Evolutionary conservation across 2,797 vertebrate species (phyloP).

Genomic region (Pampus argenteus): DNA sequence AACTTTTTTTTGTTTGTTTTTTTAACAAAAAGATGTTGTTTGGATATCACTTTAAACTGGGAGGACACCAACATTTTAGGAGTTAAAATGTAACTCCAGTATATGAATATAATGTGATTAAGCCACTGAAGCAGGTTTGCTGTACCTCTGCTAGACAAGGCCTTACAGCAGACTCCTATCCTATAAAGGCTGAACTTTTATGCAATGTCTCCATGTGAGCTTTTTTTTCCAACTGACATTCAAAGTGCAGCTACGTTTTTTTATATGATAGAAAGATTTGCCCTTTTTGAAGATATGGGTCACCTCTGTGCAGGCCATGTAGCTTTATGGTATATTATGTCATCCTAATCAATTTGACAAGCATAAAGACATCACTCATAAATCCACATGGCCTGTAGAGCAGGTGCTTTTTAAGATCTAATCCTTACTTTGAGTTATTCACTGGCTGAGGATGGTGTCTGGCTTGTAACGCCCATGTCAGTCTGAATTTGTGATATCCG

Average conservation of each 20-base stretch:
- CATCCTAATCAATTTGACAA: slow-evolving; percentile 52
- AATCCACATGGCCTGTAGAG: slow-evolving; percentile 15
- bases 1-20: slow-evolving; percentile 28
- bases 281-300: slow-evolving; percentile 50
- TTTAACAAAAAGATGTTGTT: slow-evolving; percentile 11
- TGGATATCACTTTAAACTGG: slow-evolving; percentile 7
- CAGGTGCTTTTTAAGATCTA: not conserved
- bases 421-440: slow-evolving; percentile 30
- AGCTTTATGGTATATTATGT: slow-evolving; percentile 36
- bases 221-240: slow-evolving; percentile 39
- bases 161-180: not conserved
- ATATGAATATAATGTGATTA: not conserved
- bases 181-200: slow-evolving; percentile 8
- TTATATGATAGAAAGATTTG: slow-evolving; percentile 50
- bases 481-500: slow-evolving; percentile 11
- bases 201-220: slow-evolving; percentile 4
- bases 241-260: slow-evolving; percentile 34
- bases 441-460: slow-evolving; percentile 20
- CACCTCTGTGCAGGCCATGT: slow-evolving; percentile 27
- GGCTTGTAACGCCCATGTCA: slow-evolving; percentile 13
- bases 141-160: not conserved
- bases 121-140: not conserved
- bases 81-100: not conserved
- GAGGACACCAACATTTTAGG: not conserved
- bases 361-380: slow-evolving; percentile 39